A percentile compares a stretch with the other conserved stretches of the same genome.
Evolutionary conservation across 2,113 vertebrate species (phyloP).

Genomic region (Eptatretus burgeri): DNA sequence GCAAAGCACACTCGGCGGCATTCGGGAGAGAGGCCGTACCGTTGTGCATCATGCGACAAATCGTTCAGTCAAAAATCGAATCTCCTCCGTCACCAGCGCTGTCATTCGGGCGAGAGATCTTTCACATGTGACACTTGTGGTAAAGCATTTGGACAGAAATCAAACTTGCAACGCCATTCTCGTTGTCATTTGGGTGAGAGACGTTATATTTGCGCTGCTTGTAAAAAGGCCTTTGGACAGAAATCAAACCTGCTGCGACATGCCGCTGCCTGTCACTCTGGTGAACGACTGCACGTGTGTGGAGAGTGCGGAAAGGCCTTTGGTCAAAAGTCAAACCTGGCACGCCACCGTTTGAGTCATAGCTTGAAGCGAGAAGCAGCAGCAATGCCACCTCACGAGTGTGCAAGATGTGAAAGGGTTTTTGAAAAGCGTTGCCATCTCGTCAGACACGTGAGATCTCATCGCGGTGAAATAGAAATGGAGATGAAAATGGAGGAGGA

Average conservation of each 20-base stretch:
- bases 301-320: constrained; percentile 2
- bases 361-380: background rate
- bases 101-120: constrained; percentile 12
- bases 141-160: constrained; percentile 26
- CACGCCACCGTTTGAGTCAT: background rate
- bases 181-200: constrained; percentile 29
- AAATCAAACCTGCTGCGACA: constrained; percentile 27
- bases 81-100: constrained; percentile 1
- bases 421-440: constrained; percentile 16
- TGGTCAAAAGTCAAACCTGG: background rate
- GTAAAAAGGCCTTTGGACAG: constrained; percentile 26
- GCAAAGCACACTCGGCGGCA: constrained; percentile 2
- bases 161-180: constrained; percentile 29
- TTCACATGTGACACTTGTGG: constrained; percentile 32
- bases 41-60: background rate
- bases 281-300: background rate
- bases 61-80: background rate
- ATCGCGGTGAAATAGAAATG: too few species aligned
- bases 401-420: constrained; percentile 24
- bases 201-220: constrained; percentile 27
- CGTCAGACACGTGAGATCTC: too few species aligned
- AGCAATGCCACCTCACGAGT: constrained; percentile 21
- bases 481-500: too few species aligned
- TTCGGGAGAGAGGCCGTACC: background rate
- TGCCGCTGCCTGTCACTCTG: constrained; percentile 19